These are phyloP conservation scores for Salmo trutta DNA, from an alignment of 2,797 vertebrate genomes.

Conservation along the genomic window DNA sequence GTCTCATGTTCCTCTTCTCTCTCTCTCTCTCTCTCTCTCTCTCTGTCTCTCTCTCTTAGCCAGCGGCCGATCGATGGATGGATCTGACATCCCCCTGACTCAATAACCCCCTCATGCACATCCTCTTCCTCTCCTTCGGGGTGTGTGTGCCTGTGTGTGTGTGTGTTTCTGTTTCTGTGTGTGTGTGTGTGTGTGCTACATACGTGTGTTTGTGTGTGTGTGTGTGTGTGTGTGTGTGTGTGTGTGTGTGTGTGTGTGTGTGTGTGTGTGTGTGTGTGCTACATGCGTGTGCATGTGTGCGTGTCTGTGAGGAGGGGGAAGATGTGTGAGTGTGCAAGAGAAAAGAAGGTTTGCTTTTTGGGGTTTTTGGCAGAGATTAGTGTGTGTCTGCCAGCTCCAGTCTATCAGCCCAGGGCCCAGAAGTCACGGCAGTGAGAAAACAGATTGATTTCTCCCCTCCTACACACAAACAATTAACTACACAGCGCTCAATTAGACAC, in stretches of 20 bases:
- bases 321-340: constrained; percentile 25
- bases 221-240: constrained; percentile 30
- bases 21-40: constrained; percentile 31
- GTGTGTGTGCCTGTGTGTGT: constrained; percentile 28
- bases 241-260: constrained; percentile 29
- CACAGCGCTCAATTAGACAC: constrained; percentile 82
- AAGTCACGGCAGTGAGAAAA: constrained; percentile 80
- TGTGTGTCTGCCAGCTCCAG: constrained; percentile 69
- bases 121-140: constrained; percentile 50
- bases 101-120: constrained; percentile 68
- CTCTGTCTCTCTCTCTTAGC: constrained; percentile 56
- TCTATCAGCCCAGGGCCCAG: constrained; percentile 75
- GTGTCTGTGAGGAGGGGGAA: constrained; percentile 21
- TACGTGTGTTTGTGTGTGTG: constrained; percentile 36
- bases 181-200: constrained; percentile 13
- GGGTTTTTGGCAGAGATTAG: constrained; percentile 38
- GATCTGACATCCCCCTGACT: constrained; percentile 74
- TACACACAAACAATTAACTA: constrained; percentile 83
- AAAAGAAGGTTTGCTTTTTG: constrained; percentile 32
- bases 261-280: constrained; percentile 31
- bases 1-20: constrained; percentile 71
- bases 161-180: constrained; percentile 30
- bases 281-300: constrained; percentile 13
- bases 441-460: constrained; percentile 83
- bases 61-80: constrained; percentile 71